Evolutionary conservation across 1,140 invertebrate genomes (phyloP).

Genomic region (Bactericera cockerelli): DNA sequence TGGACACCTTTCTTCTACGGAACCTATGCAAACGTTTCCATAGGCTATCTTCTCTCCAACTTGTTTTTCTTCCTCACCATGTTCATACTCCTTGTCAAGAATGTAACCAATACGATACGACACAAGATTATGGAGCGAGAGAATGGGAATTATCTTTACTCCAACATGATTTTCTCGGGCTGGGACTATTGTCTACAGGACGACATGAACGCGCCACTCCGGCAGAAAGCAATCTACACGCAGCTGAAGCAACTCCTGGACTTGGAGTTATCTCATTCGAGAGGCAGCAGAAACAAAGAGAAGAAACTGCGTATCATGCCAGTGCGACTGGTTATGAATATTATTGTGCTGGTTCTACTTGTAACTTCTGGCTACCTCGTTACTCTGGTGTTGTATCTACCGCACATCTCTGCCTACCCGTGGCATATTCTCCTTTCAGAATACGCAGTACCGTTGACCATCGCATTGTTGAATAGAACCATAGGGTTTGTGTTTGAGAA

Average conservation of each 20-base stretch:
- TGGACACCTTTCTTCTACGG: constrained; percentile 63
- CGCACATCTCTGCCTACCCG: not conserved
- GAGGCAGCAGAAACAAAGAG: not conserved
- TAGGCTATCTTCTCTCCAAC: constrained; percentile 53
- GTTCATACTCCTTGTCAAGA: constrained; percentile 50
- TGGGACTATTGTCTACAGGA: constrained; percentile 83
- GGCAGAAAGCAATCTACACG: constrained; percentile 60
- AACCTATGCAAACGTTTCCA: constrained; percentile 53
- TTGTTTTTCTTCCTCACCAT: constrained; percentile 39
- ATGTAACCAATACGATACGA: constrained; percentile 50
- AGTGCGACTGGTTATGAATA: not conserved
- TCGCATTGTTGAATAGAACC: not conserved
- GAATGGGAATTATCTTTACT: constrained; percentile 64
- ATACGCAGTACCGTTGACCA: not conserved
- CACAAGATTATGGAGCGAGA: constrained; percentile 55
- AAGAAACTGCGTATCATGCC: not conserved
- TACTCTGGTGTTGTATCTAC: not conserved
- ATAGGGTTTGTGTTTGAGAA: not conserved
- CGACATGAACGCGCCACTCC: constrained; percentile 53
- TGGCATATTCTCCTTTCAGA: not conserved
- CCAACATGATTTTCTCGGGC: constrained; percentile 65
- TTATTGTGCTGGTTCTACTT: not conserved
- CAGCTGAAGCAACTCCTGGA: constrained; percentile 57
- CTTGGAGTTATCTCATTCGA: constrained; percentile 34
- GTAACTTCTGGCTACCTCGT: not conserved